Evolutionary conservation across 2,797 vertebrate species (phyloP), one percentile per base, ranked within the genome.

Genomic region (Cygnus olor): DNA sequence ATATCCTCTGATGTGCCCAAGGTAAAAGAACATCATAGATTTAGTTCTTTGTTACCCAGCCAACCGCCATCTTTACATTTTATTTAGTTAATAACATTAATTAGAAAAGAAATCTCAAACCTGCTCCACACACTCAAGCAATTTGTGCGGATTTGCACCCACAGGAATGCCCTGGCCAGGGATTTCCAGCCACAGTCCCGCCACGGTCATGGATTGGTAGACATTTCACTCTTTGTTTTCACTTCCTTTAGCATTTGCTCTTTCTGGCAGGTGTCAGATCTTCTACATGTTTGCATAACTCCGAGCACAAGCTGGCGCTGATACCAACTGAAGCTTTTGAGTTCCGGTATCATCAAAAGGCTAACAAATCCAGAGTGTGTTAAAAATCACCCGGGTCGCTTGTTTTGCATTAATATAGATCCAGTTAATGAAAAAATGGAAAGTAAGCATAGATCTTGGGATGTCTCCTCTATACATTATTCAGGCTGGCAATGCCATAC

Each of bases 401-500:
- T 30, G 36, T 71, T 94, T 70, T 90, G 74, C 91, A 94, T 93
- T 79, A 86, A 60, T 45, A 61, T 6, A 79, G 63, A 79, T 77
- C 49, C 66, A 47, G 64, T 57, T 81, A 91, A 94, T 85, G 88
- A 77, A 91, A 84, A 88, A 87, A 30, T 0, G 1, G 53, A 38
- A 90, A 91, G 73, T 10, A 70, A 78, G 88, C n/a, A 60, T 1
- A 7, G 80, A 60, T 86, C 77, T 84, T 30, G n/a, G 70, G 93
- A 77, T 83, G 74, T 44, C 88, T 93, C 93, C 87, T 81, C 89
- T 57, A 70, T 88, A 89, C 91, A 85, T 96, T 94, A 93, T 94
- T 94, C 95, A 94, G 88, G 36, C 89, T 95, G 85, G 95, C 94
- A 93, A 24, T 66, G 82, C 87, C 89, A 94, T 63, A 9, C 63